Base-by-base conservation (phyloP, 2,888 invertebrate species). In the Hemistola chrysoprasaria region DNA sequence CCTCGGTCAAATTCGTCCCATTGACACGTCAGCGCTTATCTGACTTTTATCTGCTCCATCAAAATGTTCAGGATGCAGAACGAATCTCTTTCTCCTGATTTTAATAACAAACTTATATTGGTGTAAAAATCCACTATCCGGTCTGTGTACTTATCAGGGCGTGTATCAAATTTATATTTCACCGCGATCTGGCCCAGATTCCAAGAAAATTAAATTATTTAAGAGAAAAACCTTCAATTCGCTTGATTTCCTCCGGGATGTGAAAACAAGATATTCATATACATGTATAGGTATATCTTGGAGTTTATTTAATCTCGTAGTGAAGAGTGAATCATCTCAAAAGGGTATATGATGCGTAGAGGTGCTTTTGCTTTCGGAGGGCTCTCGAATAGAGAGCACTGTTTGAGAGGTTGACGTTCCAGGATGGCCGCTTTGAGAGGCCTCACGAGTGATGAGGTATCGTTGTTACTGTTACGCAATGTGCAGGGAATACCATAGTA, bases 291-390 rank as follows among this genome's bases (percentile, higher is more conserved):
- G 2, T 4, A 4, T 16, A 16, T 38, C 46, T 47, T 50, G 53
- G 56, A 47, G 56, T 34, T 56, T 59, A 55, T 61, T 64, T 62
- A 62, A 61, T 65, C 59, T 65, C 63, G 57, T 68, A 65, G 65
- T 64, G 58, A 59, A 53, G 58, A 47, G 47, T 47, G 75, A 79
- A 74, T 76, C 68, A 75, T 70, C 65, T 68, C 56, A 59, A 62
- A 70, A 66, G 63, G 66, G 64, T 68, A 64, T 66, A 71, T 69
- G 71, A 72, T 67, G 74, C 68, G 65, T 76, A 71, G n/a, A n/a
- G 75, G 70, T 69, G 73, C 72, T 76, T 71, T 72, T 34, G 34
- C 68, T 74, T 73, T 67, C 59, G 59, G 59, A 81, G 84, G 51
- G 71, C 71, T 56, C 82, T 84, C 53, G 62, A 75, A 59, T 76